Conservation (phyloP, 2,113 vertebrate species). For the Orthonyx spaldingii region DNA sequence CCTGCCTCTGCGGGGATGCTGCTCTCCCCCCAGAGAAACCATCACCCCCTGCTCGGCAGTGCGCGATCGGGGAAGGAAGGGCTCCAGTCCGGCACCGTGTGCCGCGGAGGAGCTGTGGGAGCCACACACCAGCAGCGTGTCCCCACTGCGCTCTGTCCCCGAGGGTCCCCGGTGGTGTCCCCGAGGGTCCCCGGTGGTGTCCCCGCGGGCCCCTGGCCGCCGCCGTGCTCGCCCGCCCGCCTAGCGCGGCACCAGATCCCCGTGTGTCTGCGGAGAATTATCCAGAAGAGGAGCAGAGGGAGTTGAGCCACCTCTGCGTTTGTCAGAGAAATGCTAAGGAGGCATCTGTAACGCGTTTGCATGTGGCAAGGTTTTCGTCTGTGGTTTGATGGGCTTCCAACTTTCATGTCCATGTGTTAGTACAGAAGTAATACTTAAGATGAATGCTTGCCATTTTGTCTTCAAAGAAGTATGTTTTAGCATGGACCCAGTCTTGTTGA, state of each 20-base stretch:
- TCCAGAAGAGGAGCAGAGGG: conserved; percentile 5
- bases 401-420: neutral
- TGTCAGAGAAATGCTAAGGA: neutral
- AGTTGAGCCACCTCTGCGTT: neutral
- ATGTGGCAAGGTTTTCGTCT: neutral
- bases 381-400: neutral
- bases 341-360: neutral
- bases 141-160: neutral
- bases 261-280: neutral
- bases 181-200: neutral
- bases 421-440: neutral
- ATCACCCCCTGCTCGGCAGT: neutral
- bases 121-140: neutral
- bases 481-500: neutral
- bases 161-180: neutral
- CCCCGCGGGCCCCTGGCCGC: accelerated
- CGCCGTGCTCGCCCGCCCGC: neutral
- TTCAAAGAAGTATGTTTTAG: neutral
- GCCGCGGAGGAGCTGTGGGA: neutral
- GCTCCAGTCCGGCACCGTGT: neutral
- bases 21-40: neutral
- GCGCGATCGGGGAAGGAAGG: neutral
- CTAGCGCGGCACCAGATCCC: accelerated
- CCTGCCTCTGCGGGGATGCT: neutral
- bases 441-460: accelerated